phyloP scores from a whole-genome alignment of 2,113 vertebrate genomes.

The Zootoca vivipara region DNA sequence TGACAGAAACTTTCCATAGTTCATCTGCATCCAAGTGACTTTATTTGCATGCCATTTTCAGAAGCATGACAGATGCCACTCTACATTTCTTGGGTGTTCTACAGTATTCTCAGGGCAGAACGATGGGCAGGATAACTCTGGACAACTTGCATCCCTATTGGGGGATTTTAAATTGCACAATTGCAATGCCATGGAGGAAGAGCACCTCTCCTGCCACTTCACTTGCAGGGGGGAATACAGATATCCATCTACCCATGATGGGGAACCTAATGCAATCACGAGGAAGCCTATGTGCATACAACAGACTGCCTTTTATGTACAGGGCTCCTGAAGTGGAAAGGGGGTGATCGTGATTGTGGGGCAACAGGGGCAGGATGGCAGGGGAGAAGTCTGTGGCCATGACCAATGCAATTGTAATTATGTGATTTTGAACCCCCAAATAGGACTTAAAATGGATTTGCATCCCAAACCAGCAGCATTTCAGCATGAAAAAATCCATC shows the following conservation, averaged over 20 bases:
- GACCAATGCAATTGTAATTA: not conserved
- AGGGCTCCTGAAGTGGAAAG: not conserved
- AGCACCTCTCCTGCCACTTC: no score
- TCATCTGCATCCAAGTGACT: not conserved
- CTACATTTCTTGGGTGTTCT: not conserved
- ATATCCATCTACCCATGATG: no score
- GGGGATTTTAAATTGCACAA: no score
- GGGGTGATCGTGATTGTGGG: not conserved
- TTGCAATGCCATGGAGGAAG: no score
- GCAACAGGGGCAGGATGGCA: not conserved
- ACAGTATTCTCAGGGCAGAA: not conserved
- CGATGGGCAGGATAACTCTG: no score
- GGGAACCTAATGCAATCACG: no score
- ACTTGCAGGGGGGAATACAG: no score
- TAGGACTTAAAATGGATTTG: not conserved
- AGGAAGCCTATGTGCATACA: not conserved
- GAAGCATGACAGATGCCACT: not conserved
- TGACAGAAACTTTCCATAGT: not conserved
- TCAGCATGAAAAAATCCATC: not conserved
- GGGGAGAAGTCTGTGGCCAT: not conserved
- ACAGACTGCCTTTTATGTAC: not conserved
- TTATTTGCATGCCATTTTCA: not conserved
- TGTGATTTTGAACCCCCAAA: not conserved
- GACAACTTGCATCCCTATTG: no score
- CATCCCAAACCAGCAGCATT: accelerated